These are phyloP conservation scores for Platichthys stellatus DNA, from an alignment of 2,113 vertebrate genomes.

Conservation along the genomic window DNA sequence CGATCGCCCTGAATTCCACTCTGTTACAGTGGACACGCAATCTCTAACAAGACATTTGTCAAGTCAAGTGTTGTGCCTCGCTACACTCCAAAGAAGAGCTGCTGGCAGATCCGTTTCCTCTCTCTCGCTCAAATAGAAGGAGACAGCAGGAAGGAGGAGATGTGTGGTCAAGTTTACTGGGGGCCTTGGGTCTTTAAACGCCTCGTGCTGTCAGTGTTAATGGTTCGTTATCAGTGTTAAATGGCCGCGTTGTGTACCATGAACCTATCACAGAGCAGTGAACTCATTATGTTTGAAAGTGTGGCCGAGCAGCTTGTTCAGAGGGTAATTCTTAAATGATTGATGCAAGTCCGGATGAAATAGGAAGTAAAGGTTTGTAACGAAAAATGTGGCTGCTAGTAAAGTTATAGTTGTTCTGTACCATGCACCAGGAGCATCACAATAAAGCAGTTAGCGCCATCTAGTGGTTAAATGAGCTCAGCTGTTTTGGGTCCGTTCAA, in stretches of 20 bases:
- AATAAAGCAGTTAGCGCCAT: constrained; percentile 59
- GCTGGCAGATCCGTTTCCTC: neutral
- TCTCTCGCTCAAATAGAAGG: constrained; percentile 10
- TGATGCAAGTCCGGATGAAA: constrained; percentile 24
- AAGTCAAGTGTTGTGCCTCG: constrained; percentile 29
- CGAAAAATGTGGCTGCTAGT: constrained; percentile 2
- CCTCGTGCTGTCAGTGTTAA: constrained; percentile 47
- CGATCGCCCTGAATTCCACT: neutral
- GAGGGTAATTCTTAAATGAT: constrained; percentile 13
- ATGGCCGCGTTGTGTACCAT: constrained; percentile 37
- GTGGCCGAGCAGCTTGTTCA: neutral
- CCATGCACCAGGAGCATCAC: neutral
- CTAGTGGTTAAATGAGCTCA: constrained; percentile 55
- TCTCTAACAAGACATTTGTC: constrained; percentile 1
- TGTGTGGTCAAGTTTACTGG: constrained; percentile 28
- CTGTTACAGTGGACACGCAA: neutral
- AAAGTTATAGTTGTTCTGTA: neutral
- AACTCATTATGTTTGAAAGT: constrained; percentile 28
- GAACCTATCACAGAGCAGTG: constrained; percentile 35
- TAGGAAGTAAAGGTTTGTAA: constrained; percentile 24
- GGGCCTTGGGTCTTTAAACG: constrained; percentile 23
- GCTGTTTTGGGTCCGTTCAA: neutral
- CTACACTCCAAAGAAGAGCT: constrained; percentile 27
- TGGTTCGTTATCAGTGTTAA: constrained; percentile 20
- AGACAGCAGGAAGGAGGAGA: constrained; percentile 31